Conservation (phyloP, 2,888 invertebrate species). For the Nymphalis urticae region DNA sequence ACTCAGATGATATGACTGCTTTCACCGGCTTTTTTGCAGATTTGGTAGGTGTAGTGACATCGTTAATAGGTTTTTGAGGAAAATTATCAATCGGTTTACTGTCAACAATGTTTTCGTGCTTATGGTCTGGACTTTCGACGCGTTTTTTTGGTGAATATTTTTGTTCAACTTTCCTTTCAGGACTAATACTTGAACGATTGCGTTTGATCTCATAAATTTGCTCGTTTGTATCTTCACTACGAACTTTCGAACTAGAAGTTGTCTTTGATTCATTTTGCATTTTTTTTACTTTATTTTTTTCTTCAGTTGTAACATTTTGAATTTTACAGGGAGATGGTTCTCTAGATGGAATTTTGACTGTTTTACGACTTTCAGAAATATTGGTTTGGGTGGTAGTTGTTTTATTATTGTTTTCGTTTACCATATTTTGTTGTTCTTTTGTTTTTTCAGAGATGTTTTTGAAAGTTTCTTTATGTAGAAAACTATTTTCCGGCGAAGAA, state of each 20-base stretch:
- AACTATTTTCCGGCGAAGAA: constrained; percentile 52
- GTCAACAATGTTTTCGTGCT: constrained; percentile 1
- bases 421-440: constrained; percentile 51
- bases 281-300: not conserved
- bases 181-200: constrained; percentile 36
- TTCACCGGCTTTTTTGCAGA: constrained; percentile 6
- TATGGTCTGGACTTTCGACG: not conserved
- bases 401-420: constrained; percentile 49
- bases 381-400: constrained; percentile 34
- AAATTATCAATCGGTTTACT: not conserved
- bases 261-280: constrained; percentile 40
- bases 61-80: not conserved
- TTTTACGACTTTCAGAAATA: constrained; percentile 16
- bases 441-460: constrained; percentile 42
- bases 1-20: constrained; percentile 2
- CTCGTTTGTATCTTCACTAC: constrained; percentile 3
- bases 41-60: not conserved
- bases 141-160: constrained; percentile 3
- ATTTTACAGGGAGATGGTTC: constrained; percentile 33
- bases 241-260: constrained; percentile 31
- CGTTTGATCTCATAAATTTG: not conserved
- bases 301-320: constrained; percentile 22
- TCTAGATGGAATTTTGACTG: constrained; percentile 26
- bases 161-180: constrained; percentile 27
- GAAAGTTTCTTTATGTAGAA: constrained; percentile 41